These are phyloP conservation scores for Lordiphosa andalusiaca DNA, from an alignment of 2,888 invertebrate genomes.

Conservation along the genomic window DNA sequence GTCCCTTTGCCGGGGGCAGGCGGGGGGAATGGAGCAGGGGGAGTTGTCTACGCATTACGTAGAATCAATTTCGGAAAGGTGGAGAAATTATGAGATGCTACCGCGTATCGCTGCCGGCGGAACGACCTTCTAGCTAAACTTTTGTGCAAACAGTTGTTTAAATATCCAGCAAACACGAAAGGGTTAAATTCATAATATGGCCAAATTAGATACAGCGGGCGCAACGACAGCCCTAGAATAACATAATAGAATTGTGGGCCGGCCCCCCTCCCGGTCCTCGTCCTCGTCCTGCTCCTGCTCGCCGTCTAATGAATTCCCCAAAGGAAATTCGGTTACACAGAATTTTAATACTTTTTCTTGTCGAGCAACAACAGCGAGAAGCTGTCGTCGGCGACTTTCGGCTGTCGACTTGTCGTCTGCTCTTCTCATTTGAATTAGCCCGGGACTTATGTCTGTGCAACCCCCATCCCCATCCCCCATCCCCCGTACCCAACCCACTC, in stretches of 20 bases:
- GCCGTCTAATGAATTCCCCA: conserved; percentile 73
- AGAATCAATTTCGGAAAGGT: conserved; percentile 57
- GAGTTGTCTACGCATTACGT: conserved; percentile 51
- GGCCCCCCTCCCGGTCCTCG: conserved; percentile 24
- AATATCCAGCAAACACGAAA: conserved; percentile 73
- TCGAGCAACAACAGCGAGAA: conserved; percentile 22
- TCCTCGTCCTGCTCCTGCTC: conserved; percentile 6
- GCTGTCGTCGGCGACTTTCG: conserved; percentile 5
- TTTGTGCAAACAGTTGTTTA: conserved; percentile 75
- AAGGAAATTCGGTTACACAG: conserved; percentile 68
- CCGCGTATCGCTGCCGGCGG: conserved; percentile 25
- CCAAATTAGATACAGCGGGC: conserved; percentile 66
- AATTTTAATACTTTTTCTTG: conserved; percentile 69
- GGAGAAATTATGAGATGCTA: conserved; percentile 59
- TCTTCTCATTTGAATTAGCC: too few relatives aligned
- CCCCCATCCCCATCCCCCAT: not conserved
- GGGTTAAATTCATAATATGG: conserved; percentile 76
- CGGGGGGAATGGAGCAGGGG: not conserved
- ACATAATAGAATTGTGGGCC: conserved; percentile 55
- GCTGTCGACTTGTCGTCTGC: not conserved
- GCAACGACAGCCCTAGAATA: conserved; percentile 55
- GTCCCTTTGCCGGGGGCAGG: too few relatives aligned
- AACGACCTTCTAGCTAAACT: conserved; percentile 70
- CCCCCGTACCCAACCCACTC: not conserved
- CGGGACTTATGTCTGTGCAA: not conserved